Base-by-base conservation (phyloP, 2,888 invertebrate genomes). In the Epistrophella euchroma region DNA sequence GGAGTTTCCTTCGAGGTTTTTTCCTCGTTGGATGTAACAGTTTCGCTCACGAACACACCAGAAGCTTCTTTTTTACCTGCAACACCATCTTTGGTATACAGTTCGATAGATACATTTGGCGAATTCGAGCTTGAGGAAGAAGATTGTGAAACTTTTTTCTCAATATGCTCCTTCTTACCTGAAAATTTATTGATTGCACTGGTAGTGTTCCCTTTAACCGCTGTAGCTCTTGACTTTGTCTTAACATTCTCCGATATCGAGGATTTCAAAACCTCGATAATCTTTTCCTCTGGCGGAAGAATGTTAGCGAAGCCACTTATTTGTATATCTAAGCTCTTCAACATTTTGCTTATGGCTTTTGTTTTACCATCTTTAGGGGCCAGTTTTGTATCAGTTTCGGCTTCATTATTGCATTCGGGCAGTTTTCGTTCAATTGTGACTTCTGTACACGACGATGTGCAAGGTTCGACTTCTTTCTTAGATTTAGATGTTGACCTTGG, bases 201-300 rank as follows among this genome's bases (percentile, higher is more conserved):
- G 45, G 85, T 89, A 32, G 89, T 90, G 60, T 90, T 91, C 5
- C 91, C 91, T 84, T 92, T 92, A 22, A 91, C 91, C 0, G 92
- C 91, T 1, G 92, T 91, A 4, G 92, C 92, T 19, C 92, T 89
- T 0, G 92, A 92, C 82, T 93, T 93, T 2, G 93, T 93, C 88
- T 93, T 93, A 1, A 93, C 92, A 88, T 92, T 92, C 87, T 93
- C 92, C 73, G 92, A 92, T 88, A 93, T 93, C n/a, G 93, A 93
- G 1, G 92, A 92, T 79, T 92, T 92, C 13, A 92, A 90, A 11
- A 91, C 90, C 40, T 91, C 92, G 60, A 89, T 90, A 10, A 91
- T 88, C 32, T 90, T 90, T 80, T 91, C 91, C 76, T 92, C 92
- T 77, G 90, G 91, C 50, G 91, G 90, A 88, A 92, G 80, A 60